A percentile compares a stretch with the other conserved stretches of the same genome.
Conservation (phyloP, 1,140 invertebrate genomes). For the Monomorium pharaonis region DNA sequence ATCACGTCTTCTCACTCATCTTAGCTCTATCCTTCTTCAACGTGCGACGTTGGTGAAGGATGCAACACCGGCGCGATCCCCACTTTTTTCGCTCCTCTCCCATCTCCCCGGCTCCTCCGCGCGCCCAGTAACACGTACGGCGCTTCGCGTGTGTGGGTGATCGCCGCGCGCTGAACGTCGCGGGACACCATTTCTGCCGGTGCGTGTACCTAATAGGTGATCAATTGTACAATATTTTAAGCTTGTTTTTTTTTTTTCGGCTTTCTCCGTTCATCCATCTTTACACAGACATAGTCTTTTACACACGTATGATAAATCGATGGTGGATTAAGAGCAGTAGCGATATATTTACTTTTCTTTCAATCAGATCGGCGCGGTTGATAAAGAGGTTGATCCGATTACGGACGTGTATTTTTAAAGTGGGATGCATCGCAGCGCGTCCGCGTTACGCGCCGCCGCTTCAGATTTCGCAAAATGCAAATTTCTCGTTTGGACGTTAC, state of each 20-base stretch:
- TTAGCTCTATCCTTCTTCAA: no score
- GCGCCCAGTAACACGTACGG: no score
- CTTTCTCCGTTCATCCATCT: no score
- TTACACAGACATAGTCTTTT: neutral
- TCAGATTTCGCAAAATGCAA: neutral
- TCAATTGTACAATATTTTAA: neutral
- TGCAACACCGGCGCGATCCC: no score
- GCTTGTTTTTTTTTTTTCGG: no score
- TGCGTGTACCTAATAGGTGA: neutral
- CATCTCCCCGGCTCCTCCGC: no score
- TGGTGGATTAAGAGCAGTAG: neutral
- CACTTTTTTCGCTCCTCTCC: no score
- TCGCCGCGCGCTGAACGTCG: no score
- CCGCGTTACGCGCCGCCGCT: neutral
- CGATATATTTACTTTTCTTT: neutral
- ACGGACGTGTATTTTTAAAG: neutral
- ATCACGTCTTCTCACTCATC: no score
- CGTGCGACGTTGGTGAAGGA: no score
- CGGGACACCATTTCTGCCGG: no score
- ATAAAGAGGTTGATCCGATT: neutral
- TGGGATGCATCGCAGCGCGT: neutral
- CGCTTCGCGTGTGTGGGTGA: no score
- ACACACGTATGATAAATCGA: neutral
- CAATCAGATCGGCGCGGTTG: neutral
- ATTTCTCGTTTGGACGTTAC: neutral